Evolutionary conservation across 2,797 vertebrate species (phyloP).

Genomic region (Selene dorsalis): DNA sequence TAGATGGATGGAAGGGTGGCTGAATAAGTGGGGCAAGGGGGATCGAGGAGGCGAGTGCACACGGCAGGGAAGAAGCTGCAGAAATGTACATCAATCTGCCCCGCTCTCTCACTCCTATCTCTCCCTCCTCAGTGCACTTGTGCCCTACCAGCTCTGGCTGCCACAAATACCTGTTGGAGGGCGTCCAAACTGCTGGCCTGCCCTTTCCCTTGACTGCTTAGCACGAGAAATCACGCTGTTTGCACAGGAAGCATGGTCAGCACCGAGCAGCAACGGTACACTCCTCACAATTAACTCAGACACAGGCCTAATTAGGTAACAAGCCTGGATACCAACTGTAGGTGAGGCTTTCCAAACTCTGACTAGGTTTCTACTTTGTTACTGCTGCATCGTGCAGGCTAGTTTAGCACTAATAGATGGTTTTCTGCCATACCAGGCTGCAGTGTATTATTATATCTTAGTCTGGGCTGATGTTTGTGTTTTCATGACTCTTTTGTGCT

Average conservation of each 20-base stretch:
- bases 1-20: slow-evolving; percentile 48
- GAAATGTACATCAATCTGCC: slow-evolving; percentile 45
- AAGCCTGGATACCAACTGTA: slow-evolving; percentile 31
- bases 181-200: slow-evolving; percentile 55
- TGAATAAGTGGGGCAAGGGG: slow-evolving; percentile 46
- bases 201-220: slow-evolving; percentile 64
- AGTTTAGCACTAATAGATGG: slow-evolving; percentile 15
- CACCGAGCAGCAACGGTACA: slow-evolving; percentile 31
- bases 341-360: slow-evolving; percentile 30
- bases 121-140: neutral
- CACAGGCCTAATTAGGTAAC: slow-evolving; percentile 62
- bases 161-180: slow-evolving; percentile 65
- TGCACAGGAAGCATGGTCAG: slow-evolving; percentile 57
- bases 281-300: slow-evolving; percentile 57
- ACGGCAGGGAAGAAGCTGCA: slow-evolving; percentile 32
- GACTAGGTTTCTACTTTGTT: slow-evolving; percentile 28
- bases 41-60: slow-evolving; percentile 31
- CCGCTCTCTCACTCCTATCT: neutral
- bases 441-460: slow-evolving; percentile 23
- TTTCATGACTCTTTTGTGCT: slow-evolving; percentile 31
- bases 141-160: slow-evolving; percentile 20
- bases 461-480: slow-evolving; percentile 16
- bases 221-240: slow-evolving; percentile 64
- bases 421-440: slow-evolving; percentile 20
- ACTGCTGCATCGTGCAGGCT: slow-evolving; percentile 7